Evolutionary conservation across 2,113 vertebrate species (phyloP).

Genomic region (Rhombomys opimus): DNA sequence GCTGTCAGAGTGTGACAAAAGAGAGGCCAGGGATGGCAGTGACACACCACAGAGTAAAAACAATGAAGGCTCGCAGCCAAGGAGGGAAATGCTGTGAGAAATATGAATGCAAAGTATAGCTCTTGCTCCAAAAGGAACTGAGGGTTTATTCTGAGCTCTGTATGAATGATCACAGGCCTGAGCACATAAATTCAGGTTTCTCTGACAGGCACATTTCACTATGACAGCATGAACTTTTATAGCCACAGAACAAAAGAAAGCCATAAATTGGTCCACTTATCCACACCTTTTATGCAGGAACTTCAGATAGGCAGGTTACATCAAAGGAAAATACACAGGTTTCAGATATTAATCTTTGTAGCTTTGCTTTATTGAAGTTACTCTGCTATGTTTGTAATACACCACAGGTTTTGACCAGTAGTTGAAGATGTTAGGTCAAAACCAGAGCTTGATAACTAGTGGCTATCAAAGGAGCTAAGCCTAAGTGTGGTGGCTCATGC

Average conservation of each 20-base stretch:
- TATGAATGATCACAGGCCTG: too few species aligned
- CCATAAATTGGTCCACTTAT: not conserved
- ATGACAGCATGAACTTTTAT: not conserved
- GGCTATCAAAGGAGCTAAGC: not conserved
- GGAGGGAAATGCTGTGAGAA: too few species aligned
- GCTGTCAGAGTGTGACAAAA: too few species aligned
- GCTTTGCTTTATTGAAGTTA: not conserved
- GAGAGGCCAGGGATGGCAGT: not conserved
- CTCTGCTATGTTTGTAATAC: not conserved
- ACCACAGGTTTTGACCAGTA: not conserved
- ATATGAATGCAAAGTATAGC: not conserved
- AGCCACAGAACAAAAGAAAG: not conserved
- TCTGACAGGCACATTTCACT: not conserved
- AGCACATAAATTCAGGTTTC: not conserved
- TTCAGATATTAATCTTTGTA: not conserved
- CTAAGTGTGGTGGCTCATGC: not conserved
- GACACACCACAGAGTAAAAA: not conserved
- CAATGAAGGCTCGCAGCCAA: too few species aligned
- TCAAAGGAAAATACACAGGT: not conserved
- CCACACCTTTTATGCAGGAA: not conserved
- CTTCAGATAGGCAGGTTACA: not conserved
- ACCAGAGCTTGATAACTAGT: not conserved
- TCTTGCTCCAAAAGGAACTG: not conserved
- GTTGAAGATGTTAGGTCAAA: not conserved
- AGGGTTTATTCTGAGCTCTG: not conserved